Evolutionary conservation across 1,140 invertebrate species (phyloP).

Genomic region (Aphaenogaster floridana): DNA sequence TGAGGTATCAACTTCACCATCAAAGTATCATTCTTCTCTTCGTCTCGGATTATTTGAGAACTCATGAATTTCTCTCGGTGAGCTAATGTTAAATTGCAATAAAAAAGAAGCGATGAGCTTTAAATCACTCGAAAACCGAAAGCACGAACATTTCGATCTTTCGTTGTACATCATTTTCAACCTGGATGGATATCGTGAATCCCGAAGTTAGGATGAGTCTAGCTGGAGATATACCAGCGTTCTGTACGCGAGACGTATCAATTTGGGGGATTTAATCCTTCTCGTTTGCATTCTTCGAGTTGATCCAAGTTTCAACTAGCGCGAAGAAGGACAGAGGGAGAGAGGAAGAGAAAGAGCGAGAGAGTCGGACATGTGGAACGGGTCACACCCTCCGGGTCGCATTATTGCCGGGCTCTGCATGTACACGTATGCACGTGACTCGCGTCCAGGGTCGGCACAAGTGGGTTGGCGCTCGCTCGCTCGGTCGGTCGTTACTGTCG

Average conservation of each 20-base stretch:
- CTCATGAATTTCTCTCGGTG: not conserved
- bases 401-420: slow-evolving; percentile 72
- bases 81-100: not conserved
- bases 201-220: not conserved
- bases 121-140: not conserved
- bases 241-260: not conserved
- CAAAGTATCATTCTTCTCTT: not conserved
- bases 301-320: not conserved
- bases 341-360: not conserved
- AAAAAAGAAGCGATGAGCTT: not conserved
- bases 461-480: slow-evolving; percentile 73
- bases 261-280: not conserved
- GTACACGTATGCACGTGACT: slow-evolving; percentile 68
- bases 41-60: not conserved
- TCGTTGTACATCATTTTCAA: not conserved
- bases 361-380: slow-evolving; percentile 73
- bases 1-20: not conserved
- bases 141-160: not conserved
- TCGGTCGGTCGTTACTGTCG: slow-evolving; percentile 75
- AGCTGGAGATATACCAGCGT: not conserved
- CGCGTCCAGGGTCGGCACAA: slow-evolving; percentile 75
- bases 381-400: slow-evolving; percentile 76
- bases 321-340: not conserved
- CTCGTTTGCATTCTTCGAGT: not conserved
- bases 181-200: not conserved